phyloP scores from a whole-genome alignment of 2,888 invertebrate genomes.

The Catocala fraxini region DNA sequence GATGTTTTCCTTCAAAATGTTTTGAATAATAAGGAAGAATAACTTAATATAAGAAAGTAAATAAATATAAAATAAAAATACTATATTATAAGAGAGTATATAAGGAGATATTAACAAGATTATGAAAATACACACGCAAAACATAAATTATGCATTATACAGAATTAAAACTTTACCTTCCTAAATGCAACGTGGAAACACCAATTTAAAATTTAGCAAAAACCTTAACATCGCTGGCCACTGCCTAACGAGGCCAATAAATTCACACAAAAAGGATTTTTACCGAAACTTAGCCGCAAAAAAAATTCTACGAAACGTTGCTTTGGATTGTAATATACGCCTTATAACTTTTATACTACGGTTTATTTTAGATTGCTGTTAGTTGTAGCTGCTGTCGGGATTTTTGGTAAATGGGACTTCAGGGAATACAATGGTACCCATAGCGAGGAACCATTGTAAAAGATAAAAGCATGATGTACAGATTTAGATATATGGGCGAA shows the following conservation, averaged over 20 bases:
- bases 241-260: conserved; percentile 13
- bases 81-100: not conserved
- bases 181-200: conserved; percentile 6
- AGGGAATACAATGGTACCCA: conserved; percentile 29
- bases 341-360: not conserved
- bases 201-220: conserved; percentile 9
- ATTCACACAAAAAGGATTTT: conserved; percentile 14
- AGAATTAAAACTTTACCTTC: conserved; percentile 3
- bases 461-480: conserved; percentile 34
- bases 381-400: not conserved
- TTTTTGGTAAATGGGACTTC: conserved; percentile 28
- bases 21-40: too few relatives aligned
- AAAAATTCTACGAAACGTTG: not conserved
- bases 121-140: not conserved
- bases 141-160: conserved; percentile 3
- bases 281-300: conserved; percentile 6
- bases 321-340: conserved; percentile 1
- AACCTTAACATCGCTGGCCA: conserved; percentile 7
- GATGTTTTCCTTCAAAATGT: too few relatives aligned
- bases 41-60: too few relatives aligned
- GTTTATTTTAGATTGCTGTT: not conserved
- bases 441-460: conserved; percentile 20
- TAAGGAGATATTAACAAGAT: not conserved
- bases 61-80: too few relatives aligned
- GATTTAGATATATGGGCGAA: conserved; percentile 16